Base-by-base conservation (phyloP, 2,888 invertebrate species). In the Brachylomia viminalis region DNA sequence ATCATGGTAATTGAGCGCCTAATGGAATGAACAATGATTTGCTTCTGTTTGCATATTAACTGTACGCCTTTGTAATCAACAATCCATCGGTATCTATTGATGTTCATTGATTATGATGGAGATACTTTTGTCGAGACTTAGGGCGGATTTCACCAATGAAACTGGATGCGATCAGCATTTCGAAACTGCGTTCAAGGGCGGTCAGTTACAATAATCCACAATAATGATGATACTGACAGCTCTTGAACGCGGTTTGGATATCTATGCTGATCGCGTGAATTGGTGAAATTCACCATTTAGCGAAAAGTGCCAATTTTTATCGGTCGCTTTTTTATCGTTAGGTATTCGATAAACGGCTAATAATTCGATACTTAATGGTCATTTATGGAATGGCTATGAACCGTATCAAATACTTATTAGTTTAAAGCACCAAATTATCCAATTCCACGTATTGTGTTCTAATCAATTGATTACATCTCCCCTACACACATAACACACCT, bases 381-480 rank as follows among this genome's bases (percentile, higher is more conserved):
- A 58, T 65, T 66, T 62, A 68, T 49, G 15, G 62, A 59, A 45
- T 58, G 56, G 1, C 54, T 33, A 71, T n/a, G 64, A 71, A 67
- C 61, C 62, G 56, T 66, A 80, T 62, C 33, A 67, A 77, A 77
- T 68, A 77, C n/a, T n/a, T n/a, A n/a, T 74, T 65, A 58, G 47
- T 78, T 77, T 47, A 85, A 69, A 75, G 56, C 56, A 67, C 68
- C 33, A 61, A 77, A 82, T 71, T 61, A 61, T 59, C 27, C 52
- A 49, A 81, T 85, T 76, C 77, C 17, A 74, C 52, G 71, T 65
- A 78, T 78, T 83, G 73, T 78, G 49, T 72, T 33, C 42, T 42
- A 74, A 83, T 83, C 83, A 82, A 66, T 45, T 45, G 71, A 85
- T 82, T 79, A 85, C 61, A 83, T 86, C 86, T 86, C 84, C 88